A percentile compares a stretch with the other conserved stretches of the same genome.
Conservation (phyloP, 2,888 invertebrate species). For the Masnerella sp. region DNA sequence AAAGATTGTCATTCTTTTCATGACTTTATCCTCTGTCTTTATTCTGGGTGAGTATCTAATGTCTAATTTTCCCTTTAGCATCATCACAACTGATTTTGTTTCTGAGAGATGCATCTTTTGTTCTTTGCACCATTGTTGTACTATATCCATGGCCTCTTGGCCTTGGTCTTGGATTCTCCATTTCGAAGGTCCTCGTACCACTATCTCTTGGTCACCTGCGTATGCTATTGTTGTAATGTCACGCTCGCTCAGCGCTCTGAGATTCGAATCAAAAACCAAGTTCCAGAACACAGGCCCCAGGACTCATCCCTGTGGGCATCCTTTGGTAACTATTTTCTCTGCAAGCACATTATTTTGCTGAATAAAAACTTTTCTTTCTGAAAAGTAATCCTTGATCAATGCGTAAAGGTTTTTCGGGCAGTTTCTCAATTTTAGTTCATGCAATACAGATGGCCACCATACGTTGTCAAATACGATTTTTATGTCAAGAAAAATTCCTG, state of each 20-base stretch:
- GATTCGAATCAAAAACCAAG: conserved; percentile 30
- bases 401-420: conserved; percentile 18
- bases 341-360: neutral
- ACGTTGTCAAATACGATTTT: conserved; percentile 36
- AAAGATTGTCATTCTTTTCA: neutral
- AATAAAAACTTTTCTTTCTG: conserved; percentile 3
- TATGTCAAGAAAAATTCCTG: conserved; percentile 29
- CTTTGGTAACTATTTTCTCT: neutral
- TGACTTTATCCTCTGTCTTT: neutral
- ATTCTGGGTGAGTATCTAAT: neutral
- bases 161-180: conserved; percentile 10
- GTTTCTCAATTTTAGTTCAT: conserved; percentile 15
- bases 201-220: conserved; percentile 48
- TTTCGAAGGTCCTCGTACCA: conserved; percentile 30
- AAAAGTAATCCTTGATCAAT: conserved; percentile 17
- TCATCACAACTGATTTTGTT: conserved; percentile 25
- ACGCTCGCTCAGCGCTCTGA: conserved; percentile 3
- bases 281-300: conserved; percentile 48
- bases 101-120: conserved; percentile 33
- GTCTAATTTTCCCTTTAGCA: conserved; percentile 17
- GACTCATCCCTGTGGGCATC: conserved; percentile 29
- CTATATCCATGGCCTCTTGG: neutral
- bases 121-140: neutral
- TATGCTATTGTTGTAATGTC: conserved; percentile 30
- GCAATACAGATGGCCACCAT: conserved; percentile 22